Conservation (phyloP, 2,797 vertebrate genomes). For the Phylloscopus collybita region DNA sequence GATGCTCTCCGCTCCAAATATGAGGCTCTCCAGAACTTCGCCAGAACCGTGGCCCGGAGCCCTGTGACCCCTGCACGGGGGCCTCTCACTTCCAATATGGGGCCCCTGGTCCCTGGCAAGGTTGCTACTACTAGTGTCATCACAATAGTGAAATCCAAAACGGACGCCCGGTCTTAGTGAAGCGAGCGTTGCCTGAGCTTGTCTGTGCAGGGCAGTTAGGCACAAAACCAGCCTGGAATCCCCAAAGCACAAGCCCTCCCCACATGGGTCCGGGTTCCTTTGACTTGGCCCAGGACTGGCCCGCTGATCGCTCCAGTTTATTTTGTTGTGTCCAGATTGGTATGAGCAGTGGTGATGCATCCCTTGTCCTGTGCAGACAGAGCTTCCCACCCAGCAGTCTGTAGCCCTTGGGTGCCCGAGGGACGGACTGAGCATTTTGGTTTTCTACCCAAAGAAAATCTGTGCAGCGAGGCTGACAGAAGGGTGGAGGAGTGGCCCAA, state of each 20-base stretch:
- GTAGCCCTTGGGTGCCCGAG: background rate
- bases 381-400: slow-evolving; percentile 30
- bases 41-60: slow-evolving; percentile 95
- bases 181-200: slow-evolving; percentile 57
- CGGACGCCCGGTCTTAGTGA: slow-evolving; percentile 93
- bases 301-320: slow-evolving; percentile 67
- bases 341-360: slow-evolving; percentile 71
- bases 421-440: slow-evolving; percentile 39
- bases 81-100: slow-evolving; percentile 87
- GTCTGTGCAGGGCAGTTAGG: slow-evolving; percentile 77
- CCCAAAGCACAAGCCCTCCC: slow-evolving; percentile 81
- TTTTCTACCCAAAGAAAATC: slow-evolving; percentile 49
- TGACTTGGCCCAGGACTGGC: slow-evolving; percentile 68
- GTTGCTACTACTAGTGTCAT: slow-evolving; percentile 98
- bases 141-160: slow-evolving; percentile 99
- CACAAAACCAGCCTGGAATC: slow-evolving; percentile 72
- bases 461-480: background rate
- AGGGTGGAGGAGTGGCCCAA: background rate
- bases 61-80: slow-evolving; percentile 88
- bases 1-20: slow-evolving; percentile 98
- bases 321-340: slow-evolving; percentile 76
- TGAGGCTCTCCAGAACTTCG: slow-evolving; percentile 97
- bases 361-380: slow-evolving; percentile 59
- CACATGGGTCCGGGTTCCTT: slow-evolving; percentile 66
- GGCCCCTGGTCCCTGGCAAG: slow-evolving; percentile 92